Base-by-base conservation (phyloP, 2,888 invertebrate genomes). In the Anodontia alba region DNA sequence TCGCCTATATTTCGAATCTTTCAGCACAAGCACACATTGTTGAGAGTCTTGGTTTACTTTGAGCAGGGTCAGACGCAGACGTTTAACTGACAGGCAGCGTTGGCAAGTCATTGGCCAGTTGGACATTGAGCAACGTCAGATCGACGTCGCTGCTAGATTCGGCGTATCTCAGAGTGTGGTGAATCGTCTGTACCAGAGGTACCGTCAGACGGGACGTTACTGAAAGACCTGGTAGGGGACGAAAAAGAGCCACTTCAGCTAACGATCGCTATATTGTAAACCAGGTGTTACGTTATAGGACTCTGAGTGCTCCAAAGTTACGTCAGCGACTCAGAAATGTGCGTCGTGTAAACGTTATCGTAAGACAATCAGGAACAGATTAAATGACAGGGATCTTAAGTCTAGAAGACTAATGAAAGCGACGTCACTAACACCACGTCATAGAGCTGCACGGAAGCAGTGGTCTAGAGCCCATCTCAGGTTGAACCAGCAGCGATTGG, bases 401-500 rank as follows among this genome's bases (percentile, higher is more conserved):
- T 23, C 43, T 17, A 42, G 69, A 42, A 42, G 69, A 69, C 69
- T 43, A 20, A 43, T 69, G 15, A 26, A 43, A 43, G 69, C 69
- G 42, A 43, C 69, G 1, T 26, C 46, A 7, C 43, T 73, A 15
- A 43, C 73, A 31, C 36, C 36, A 46, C 74, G 71, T 46, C 74
- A 70, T 33, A 57, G 66, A 17, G 33, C 23, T 62, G 68, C 68
- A 66, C 74, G 66, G 31, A 12, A 69, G 42, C 57, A 33, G 49
- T 75, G 49, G 79, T 23, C 74, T 54, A 66, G 57, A 23, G 49
- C 49, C 15, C 31, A 20, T 70, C 46, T 26, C 3, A 57, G 49
- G 17, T 78, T 73, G 76, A 49, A 23, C 36, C 42, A 46, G 38
- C 77, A 66, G 71, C 66, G 46, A 43, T 81, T 74, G 54, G 70